Base-by-base conservation (phyloP, 2,888 invertebrate species). In the Trissoscelio sp. region DNA sequence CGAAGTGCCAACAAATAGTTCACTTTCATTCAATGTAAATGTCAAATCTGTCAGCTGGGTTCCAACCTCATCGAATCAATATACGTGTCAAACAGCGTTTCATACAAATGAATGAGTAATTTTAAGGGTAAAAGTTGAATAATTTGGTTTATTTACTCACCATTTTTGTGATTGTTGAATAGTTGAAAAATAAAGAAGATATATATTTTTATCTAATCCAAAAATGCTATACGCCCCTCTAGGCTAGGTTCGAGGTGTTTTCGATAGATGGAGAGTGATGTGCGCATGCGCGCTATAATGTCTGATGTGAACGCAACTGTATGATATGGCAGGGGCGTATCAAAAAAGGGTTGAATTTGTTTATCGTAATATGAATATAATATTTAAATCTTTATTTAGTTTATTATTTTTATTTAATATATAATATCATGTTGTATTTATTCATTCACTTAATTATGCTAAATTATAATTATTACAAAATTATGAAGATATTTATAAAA, bases 191-290 rank as follows among this genome's bases (percentile, higher is more conserved):
- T 42, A 14, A n/a, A 44, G 9, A 0, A 44, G 0, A 48, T 9
- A n/a, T 22, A 39, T 58, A 11, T 16, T 70, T 31, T 57, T n/a
- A 3, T 34, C 28, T 57, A 18, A 58, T 12, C 58, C 22, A 42
- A 69, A 69, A 57, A 16, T n/a, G 34, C 42, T 31, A 37, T 70
- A 34, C 70, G 70, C 70, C 70, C 70, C 39, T 67, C 31, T 9
- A 20, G 16, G 28, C 6, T n/a, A 6, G 37, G 16, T 67, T 67
- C 24, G 11, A 53, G 34, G 6, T 24, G 53, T 51, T 39, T 55
- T 55, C 24, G 20, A 48, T 66, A 39, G 66, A 60, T 44, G 28
- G 44, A 55, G 3, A 53, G 9, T 1, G 11, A 3, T 20, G 0
- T 39, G 31, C 66, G 51, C 66, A 53, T 66, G 66, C 66, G 53